A percentile compares a stretch with the other conserved stretches of the same genome.
These are phyloP conservation scores for Smittia sp. DNA, from an alignment of 2,888 invertebrate genomes.

Conservation along the genomic window DNA sequence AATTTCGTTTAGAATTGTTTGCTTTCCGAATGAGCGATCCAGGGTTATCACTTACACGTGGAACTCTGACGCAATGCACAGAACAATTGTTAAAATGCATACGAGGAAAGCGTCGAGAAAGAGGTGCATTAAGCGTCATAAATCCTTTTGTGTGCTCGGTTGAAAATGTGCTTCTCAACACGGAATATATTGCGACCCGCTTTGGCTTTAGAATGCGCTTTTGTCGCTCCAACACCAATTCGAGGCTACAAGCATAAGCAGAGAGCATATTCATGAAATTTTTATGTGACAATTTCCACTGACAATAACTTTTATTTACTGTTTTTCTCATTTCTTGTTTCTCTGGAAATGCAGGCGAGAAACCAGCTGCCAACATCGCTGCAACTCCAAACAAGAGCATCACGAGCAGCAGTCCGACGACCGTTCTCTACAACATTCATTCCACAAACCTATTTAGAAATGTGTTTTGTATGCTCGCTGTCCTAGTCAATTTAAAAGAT, in stretches of 20 bases:
- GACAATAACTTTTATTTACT: not conserved
- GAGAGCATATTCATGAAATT: conserved; percentile 4
- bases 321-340: not conserved
- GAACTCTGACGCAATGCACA: not conserved
- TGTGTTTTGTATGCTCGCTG: conserved; percentile 37
- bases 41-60: no score
- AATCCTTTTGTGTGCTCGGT: not conserved
- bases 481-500: conserved; percentile 39
- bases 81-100: not conserved
- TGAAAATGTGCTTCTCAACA: not conserved
- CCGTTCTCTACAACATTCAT: conserved; percentile 14
- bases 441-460: conserved; percentile 39
- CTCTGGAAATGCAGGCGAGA: conserved; percentile 61
- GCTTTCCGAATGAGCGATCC: no score
- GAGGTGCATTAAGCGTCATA: conserved; percentile 23
- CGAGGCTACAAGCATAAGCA: not conserved
- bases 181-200: not conserved
- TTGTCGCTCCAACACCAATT: not conserved
- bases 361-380: conserved; percentile 59
- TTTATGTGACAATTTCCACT: not conserved
- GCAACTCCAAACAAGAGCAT: conserved; percentile 40
- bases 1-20: not conserved
- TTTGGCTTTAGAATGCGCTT: not conserved
- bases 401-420: conserved; percentile 31
- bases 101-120: not conserved